Evolutionary conservation across 2,888 invertebrate genomes (phyloP).

Genomic region (Gasteruption jaculator): DNA sequence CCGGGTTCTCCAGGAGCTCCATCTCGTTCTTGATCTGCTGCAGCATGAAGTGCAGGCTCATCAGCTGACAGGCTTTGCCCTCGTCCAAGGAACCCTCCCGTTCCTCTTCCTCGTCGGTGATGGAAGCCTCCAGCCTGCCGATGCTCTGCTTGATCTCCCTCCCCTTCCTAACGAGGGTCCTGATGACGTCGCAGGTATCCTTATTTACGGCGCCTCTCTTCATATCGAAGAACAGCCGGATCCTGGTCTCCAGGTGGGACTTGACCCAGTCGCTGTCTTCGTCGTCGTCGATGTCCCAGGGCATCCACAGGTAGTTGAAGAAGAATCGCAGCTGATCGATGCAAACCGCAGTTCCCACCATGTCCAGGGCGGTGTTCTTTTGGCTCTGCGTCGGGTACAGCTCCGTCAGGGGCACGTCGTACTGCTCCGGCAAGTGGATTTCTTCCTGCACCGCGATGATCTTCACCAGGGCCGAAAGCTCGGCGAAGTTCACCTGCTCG

Average conservation of each 20-base stretch:
- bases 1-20: conserved; percentile 59
- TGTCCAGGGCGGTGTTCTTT: conserved; percentile 57
- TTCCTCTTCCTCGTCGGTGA: conserved; percentile 40
- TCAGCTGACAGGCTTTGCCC: conserved; percentile 51
- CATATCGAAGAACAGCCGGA: conserved; percentile 59
- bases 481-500: conserved; percentile 56
- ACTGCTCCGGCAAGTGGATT: conserved; percentile 58
- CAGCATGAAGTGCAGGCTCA: conserved; percentile 57
- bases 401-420: conserved; percentile 60
- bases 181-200: conserved; percentile 54
- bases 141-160: conserved; percentile 54
- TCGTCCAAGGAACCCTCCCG: conserved; percentile 34
- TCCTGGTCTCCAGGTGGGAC: conserved; percentile 55
- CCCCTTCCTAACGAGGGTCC: conserved; percentile 56
- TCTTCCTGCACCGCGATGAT: conserved; percentile 65
- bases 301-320: conserved; percentile 65
- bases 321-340: conserved; percentile 66
- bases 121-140: conserved; percentile 50
- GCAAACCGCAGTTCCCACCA: conserved; percentile 60
- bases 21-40: conserved; percentile 59
- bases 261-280: conserved; percentile 58
- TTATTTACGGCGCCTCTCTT: conserved; percentile 55
- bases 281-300: conserved; percentile 68
- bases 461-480: conserved; percentile 58
- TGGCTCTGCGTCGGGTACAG: conserved; percentile 65